These are phyloP conservation scores for Chymomyza caudatula DNA, from an alignment of 2,888 invertebrate genomes.

Conservation along the genomic window DNA sequence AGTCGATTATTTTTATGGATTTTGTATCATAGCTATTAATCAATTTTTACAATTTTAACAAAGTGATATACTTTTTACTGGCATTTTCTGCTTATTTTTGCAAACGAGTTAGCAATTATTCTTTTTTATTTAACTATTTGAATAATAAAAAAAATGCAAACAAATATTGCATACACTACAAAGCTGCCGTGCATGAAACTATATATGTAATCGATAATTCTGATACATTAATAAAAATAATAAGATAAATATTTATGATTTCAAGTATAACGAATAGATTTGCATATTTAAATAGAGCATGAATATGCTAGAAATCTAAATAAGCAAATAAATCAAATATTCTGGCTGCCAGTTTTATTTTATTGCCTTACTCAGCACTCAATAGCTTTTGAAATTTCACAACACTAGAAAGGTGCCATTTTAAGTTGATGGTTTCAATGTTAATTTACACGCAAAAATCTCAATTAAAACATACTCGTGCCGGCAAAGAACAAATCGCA, in stretches of 20 bases:
- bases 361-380: neutral
- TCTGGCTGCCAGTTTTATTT: too few species aligned
- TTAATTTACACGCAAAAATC: slow-evolving; percentile 13
- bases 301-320: too few species aligned
- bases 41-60: neutral
- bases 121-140: too few species aligned
- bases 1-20: neutral
- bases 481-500: neutral
- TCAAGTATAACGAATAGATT: too few species aligned
- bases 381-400: neutral
- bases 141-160: too few species aligned
- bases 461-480: slow-evolving; percentile 13
- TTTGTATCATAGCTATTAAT: neutral
- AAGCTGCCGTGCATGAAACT: neutral
- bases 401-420: neutral
- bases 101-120: too few species aligned
- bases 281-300: too few species aligned
- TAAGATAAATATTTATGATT: neutral
- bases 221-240: neutral
- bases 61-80: too few species aligned
- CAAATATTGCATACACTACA: neutral
- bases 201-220: neutral
- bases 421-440: neutral
- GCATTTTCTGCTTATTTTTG: neutral
- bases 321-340: too few species aligned